phyloP scores from a whole-genome alignment of 1,140 invertebrate genomes.

The Pantala flavescens region DNA sequence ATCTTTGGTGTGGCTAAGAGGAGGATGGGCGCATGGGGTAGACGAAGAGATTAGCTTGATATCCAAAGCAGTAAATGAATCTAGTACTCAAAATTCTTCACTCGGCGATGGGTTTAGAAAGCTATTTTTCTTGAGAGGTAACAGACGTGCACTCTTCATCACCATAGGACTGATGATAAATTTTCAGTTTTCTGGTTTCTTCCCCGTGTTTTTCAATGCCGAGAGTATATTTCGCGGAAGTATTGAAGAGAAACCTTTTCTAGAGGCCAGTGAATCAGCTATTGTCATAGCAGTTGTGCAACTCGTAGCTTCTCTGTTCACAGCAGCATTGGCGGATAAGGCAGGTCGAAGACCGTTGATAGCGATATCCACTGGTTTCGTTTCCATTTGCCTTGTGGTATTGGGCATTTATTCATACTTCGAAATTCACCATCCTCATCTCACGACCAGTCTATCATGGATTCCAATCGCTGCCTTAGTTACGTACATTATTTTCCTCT shows the following conservation, averaged over 20 bases:
- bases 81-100: slow-evolving; percentile 34
- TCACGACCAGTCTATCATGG: no score
- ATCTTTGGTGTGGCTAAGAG: slow-evolving; percentile 49
- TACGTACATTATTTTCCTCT: no score
- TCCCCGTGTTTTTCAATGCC: slow-evolving; percentile 38
- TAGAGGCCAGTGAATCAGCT: no score
- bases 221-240: slow-evolving; percentile 33
- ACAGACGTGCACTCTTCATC: slow-evolving; percentile 53
- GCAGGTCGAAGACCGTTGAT: background rate
- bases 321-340: no score
- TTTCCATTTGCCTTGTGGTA: no score
- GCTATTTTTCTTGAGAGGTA: slow-evolving; percentile 43
- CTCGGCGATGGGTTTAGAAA: slow-evolving; percentile 42
- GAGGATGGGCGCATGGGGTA: slow-evolving; percentile 31
- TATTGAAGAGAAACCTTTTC: no score
- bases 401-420: no score
- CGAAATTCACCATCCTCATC: no score
- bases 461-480: no score
- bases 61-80: slow-evolving; percentile 42
- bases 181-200: slow-evolving; percentile 37
- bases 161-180: slow-evolving; percentile 46
- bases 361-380: no score
- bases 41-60: slow-evolving; percentile 48
- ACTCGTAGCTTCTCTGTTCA: no score
- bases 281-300: no score